A percentile compares a stretch with the other conserved stretches of the same genome.
Conservation (phyloP, 2,113 vertebrate genomes). For the Rhombomys opimus region DNA sequence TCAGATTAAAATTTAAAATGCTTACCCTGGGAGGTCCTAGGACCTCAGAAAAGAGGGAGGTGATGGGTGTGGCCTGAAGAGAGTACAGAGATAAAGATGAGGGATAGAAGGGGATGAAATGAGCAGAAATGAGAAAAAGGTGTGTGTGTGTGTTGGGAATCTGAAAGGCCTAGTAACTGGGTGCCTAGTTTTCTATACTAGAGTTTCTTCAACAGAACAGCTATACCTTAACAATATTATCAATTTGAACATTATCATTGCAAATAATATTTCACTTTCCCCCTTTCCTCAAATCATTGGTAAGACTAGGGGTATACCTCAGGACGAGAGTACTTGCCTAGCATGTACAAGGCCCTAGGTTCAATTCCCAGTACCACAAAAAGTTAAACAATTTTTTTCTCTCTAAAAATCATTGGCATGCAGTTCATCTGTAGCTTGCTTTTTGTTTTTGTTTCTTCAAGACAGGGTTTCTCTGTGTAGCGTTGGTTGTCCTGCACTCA, state of each 20-base stretch:
- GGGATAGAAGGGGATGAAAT: no score
- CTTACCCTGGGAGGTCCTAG: not conserved
- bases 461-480: no score
- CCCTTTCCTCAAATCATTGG: not conserved
- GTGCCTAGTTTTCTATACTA: not conserved
- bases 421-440: no score
- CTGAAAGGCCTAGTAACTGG: not conserved
- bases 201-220: not conserved
- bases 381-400: not conserved
- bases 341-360: not conserved
- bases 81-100: no score
- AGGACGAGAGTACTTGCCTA: not conserved
- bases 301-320: not conserved
- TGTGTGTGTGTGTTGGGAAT: not conserved
- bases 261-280: constrained; percentile 2
- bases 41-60: not conserved
- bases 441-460: no score
- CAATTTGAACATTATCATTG: constrained; percentile 11
- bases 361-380: not conserved
- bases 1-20: not conserved
- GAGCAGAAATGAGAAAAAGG: not conserved
- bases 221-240: not conserved
- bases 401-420: not conserved
- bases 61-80: accelerated
- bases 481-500: no score